These are phyloP conservation scores for Aleadryas rufinucha DNA, from an alignment of 2,113 vertebrate genomes.

Conservation along the genomic window DNA sequence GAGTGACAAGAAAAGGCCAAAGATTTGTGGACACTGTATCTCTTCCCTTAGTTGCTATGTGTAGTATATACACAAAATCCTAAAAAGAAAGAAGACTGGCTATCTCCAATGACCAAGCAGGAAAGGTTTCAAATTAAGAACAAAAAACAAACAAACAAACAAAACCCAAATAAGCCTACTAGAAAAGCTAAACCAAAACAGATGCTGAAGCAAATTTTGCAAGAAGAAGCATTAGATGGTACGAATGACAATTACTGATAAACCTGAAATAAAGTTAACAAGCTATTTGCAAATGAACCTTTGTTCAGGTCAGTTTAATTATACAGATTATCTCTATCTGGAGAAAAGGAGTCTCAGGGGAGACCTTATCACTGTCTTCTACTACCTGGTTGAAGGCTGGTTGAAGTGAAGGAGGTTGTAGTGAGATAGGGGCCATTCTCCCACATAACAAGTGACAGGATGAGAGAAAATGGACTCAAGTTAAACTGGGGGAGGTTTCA, in stretches of 20 bases:
- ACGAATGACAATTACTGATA: not conserved
- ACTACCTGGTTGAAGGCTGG: not conserved
- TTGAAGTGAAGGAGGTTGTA: not conserved
- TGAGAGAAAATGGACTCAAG: not conserved
- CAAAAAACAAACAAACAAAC: not conserved
- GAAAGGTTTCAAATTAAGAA: not conserved
- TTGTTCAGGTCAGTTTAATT: not conserved
- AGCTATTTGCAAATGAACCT: not conserved
- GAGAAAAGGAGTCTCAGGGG: not conserved
- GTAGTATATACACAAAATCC: not conserved
- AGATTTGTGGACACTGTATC: not conserved
- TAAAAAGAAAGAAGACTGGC: not conserved
- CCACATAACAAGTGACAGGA: fast-evolving
- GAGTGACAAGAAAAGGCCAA: not conserved
- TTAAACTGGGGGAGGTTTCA: not conserved
- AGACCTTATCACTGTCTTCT: not conserved
- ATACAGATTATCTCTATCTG: not conserved
- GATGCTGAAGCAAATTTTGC: not conserved
- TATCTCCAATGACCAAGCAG: not conserved
- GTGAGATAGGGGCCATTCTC: not conserved
- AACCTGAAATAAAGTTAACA: not conserved
- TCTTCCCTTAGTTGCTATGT: not conserved
- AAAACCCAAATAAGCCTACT: not conserved
- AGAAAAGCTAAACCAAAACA: not conserved
- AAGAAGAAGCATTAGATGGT: not conserved